A percentile compares a stretch with the other conserved stretches of the same genome.
phyloP scores from a whole-genome alignment of 2,113 vertebrate species.

The Sturnira hondurensis region DNA sequence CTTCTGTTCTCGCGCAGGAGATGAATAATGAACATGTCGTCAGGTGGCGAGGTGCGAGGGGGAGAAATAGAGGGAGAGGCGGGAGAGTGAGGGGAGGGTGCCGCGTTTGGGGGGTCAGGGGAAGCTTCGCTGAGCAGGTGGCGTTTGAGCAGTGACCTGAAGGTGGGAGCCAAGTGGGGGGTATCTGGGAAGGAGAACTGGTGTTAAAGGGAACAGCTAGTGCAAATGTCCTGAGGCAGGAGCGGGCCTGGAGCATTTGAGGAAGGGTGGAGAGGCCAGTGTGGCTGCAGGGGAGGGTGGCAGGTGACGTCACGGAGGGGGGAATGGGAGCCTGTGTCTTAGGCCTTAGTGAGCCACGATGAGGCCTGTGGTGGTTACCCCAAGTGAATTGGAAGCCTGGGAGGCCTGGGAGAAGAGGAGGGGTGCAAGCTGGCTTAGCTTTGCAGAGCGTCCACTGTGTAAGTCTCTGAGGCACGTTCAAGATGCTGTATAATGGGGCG shows the following conservation, averaged over 20 bases:
- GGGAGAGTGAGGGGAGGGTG: not conserved
- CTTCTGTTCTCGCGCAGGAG: not conserved
- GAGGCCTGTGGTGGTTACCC: not conserved
- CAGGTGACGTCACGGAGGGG: not conserved
- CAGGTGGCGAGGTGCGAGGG: not conserved
- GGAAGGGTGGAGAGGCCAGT: not conserved
- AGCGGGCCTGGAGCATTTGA: not conserved
- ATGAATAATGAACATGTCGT: not conserved
- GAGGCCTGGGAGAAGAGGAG: not conserved
- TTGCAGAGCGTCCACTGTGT: not conserved
- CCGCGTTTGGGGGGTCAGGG: not conserved
- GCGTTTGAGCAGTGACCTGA: not conserved
- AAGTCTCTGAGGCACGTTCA: not conserved
- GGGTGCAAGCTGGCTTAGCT: not conserved
- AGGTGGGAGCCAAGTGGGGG: not conserved
- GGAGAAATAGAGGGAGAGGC: not conserved
- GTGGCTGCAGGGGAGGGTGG: not conserved
- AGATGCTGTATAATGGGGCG: not conserved
- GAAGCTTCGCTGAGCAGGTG: not conserved
- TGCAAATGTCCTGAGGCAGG: not conserved
- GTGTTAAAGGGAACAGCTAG: not conserved
- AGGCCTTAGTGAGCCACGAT: accelerated
- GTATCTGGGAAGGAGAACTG: not conserved
- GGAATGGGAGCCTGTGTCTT: not conserved
- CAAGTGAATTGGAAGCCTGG: not conserved